These are phyloP conservation scores for Chaenocephalus aceratus DNA, from an alignment of 2,113 vertebrate species.

Conservation along the genomic window DNA sequence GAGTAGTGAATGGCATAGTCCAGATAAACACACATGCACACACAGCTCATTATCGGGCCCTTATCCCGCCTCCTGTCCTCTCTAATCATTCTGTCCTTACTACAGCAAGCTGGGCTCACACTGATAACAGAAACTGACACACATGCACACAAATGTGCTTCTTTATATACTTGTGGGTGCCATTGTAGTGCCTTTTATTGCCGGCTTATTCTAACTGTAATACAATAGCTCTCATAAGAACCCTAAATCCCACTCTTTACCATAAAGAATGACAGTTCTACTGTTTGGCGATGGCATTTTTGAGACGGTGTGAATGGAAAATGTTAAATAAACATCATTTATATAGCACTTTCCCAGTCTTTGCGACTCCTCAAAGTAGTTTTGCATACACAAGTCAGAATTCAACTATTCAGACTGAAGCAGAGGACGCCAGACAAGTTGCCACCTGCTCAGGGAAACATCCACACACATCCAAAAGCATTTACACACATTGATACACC, in stretches of 20 bases:
- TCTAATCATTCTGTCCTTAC: slow-evolving; percentile 62
- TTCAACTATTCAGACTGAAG: no score
- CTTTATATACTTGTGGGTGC: neutral
- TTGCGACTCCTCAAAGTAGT: no score
- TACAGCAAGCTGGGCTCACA: slow-evolving; percentile 61
- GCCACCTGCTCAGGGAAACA: neutral
- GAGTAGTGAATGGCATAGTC: neutral
- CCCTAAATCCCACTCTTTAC: neutral
- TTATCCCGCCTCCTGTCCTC: neutral
- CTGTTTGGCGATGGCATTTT: neutral
- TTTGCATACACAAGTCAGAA: no score
- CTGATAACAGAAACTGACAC: slow-evolving; percentile 60
- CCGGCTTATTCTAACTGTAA: slow-evolving; percentile 2
- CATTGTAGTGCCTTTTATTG: slow-evolving; percentile 2
- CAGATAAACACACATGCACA: slow-evolving; percentile 7
- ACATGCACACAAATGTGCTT: neutral
- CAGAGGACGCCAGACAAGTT: no score
- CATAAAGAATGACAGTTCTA: neutral
- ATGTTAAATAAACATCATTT: no score
- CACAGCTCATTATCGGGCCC: slow-evolving; percentile 39
- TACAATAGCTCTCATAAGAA: slow-evolving; percentile 1
- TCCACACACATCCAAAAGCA: neutral
- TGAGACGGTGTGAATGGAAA: neutral
- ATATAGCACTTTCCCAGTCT: no score
- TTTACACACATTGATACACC: neutral